phyloP scores from a whole-genome alignment of 2,888 invertebrate genomes.

The Nemapogon koenigi region DNA sequence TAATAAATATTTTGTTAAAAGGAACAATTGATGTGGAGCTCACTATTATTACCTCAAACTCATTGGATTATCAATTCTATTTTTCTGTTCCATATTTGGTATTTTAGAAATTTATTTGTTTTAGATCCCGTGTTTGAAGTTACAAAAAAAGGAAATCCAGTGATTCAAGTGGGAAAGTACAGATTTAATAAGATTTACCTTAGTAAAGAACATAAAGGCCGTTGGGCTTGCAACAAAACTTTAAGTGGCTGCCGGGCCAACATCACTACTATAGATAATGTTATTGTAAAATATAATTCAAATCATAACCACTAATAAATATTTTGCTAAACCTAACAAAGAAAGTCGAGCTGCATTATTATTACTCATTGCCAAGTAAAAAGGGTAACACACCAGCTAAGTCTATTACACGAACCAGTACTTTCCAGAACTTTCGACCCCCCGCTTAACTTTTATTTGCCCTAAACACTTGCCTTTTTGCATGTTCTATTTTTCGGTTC shows the following conservation, averaged over 20 bases:
- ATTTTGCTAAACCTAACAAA: not conserved
- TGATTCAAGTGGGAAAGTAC: constrained; percentile 4
- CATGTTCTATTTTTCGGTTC: no score
- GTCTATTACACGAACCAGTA: not conserved
- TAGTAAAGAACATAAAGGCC: constrained; percentile 5
- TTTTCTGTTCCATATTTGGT: no score
- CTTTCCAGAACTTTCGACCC: no score
- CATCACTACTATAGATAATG: constrained; percentile 6
- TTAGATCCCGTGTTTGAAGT: not conserved
- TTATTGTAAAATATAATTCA: constrained; percentile 3
- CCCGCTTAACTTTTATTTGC: no score
- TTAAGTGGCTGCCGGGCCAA: constrained; percentile 2
- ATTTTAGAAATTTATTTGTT: constrained; percentile 8
- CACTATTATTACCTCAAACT: no score
- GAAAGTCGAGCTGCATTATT: not conserved
- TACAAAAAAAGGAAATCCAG: constrained; percentile 3
- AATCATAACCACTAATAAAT: constrained; percentile 17
- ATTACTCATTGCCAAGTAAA: not conserved
- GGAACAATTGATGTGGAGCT: no score
- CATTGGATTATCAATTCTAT: no score
- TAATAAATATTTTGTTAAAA: no score
- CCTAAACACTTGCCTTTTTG: no score
- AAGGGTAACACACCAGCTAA: not conserved
- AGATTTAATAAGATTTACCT: constrained; percentile 8
- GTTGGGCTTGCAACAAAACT: constrained; percentile 4